A percentile compares a stretch with the other conserved stretches of the same genome.
These are phyloP conservation scores for Lithophane leautieri DNA, from an alignment of 2,888 invertebrate genomes.

Conservation along the genomic window DNA sequence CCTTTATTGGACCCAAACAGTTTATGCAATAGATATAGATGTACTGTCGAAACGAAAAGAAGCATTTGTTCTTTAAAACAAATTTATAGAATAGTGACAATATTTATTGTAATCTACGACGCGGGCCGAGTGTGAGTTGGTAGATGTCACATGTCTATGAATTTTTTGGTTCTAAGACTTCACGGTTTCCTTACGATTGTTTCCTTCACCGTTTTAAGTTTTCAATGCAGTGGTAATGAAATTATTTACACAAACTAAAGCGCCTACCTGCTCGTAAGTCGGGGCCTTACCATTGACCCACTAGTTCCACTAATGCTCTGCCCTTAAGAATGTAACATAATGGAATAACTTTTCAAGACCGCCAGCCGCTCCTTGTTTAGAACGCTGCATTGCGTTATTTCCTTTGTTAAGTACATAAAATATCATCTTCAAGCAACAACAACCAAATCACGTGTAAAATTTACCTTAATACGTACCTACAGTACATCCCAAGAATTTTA, in stretches of 20 bases:
- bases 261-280: too few species aligned
- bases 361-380: not conserved
- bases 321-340: not conserved
- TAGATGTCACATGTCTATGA: too few species aligned
- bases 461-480: not conserved
- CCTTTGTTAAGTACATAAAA: not conserved
- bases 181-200: too few species aligned
- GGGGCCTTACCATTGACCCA: too few species aligned
- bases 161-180: too few species aligned
- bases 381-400: too few species aligned
- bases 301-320: too few species aligned
- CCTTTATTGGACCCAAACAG: not conserved
- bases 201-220: too few species aligned
- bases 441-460: constrained; percentile 2
- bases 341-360: not conserved
- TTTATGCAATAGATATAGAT: not conserved
- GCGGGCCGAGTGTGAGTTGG: too few species aligned
- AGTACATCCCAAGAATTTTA: constrained; percentile 36
- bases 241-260: too few species aligned
- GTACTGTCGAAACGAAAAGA: not conserved
- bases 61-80: not conserved
- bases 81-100: not conserved
- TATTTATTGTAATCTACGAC: not conserved
- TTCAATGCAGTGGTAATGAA: too few species aligned
- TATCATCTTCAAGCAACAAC: not conserved